These are phyloP conservation scores for Xyrichtys novacula DNA, from an alignment of 2,797 vertebrate species.

Conservation along the genomic window DNA sequence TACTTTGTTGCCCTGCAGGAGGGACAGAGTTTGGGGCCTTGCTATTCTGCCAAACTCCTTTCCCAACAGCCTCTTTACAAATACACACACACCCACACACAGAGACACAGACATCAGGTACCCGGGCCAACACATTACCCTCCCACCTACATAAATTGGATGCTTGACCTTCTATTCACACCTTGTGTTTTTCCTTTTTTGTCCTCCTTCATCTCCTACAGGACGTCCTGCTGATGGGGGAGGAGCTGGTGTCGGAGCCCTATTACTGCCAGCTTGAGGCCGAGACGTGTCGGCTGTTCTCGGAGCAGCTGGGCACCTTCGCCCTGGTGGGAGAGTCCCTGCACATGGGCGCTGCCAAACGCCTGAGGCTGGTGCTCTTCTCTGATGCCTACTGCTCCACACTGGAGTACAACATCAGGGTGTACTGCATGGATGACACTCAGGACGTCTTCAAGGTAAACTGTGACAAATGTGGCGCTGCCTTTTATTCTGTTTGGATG, in stretches of 20 bases:
- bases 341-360: slow-evolving; percentile 96
- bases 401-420: slow-evolving; percentile 96
- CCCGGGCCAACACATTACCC: slow-evolving; percentile 53
- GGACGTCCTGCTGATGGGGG: slow-evolving; percentile 95
- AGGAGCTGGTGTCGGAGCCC: slow-evolving; percentile 92
- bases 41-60: slow-evolving; percentile 22
- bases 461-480: slow-evolving; percentile 4
- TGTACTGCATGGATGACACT: slow-evolving; percentile 98
- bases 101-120: slow-evolving; percentile 38
- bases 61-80: slow-evolving; percentile 46
- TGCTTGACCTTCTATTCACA: slow-evolving; percentile 63
- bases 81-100: slow-evolving; percentile 41
- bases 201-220: slow-evolving; percentile 59
- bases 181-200: slow-evolving; percentile 33
- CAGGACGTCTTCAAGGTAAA: slow-evolving; percentile 96
- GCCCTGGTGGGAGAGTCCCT: slow-evolving; percentile 97
- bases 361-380: slow-evolving; percentile 95
- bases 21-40: slow-evolving; percentile 34
- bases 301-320: slow-evolving; percentile 96
- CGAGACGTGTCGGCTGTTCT: slow-evolving; percentile 93
- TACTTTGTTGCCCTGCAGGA: slow-evolving; percentile 33
- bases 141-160: slow-evolving; percentile 54
- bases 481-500: slow-evolving; percentile 23
- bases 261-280: slow-evolving; percentile 98
- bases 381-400: slow-evolving; percentile 94